A percentile compares a stretch with the other conserved stretches of the same genome.
Evolutionary conservation across 64 coral and sea anemone species (phyloP).

Genomic region (Stichodactyla mertensii): DNA sequence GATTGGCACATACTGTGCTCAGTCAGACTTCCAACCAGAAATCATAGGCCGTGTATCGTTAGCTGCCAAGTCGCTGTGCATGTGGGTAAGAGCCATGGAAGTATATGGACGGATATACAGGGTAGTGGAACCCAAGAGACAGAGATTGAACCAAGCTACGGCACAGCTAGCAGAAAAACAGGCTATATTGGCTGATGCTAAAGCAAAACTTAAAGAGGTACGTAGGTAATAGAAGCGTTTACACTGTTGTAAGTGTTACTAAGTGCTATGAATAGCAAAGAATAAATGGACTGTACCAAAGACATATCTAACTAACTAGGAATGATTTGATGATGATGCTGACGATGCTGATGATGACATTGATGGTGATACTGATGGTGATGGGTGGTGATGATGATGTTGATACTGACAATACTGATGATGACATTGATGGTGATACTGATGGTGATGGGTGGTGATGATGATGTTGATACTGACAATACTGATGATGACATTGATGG

Average conservation of each 20-base stretch:
- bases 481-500: background rate
- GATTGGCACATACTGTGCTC: constrained; percentile 95
- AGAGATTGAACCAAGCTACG: constrained; percentile 87
- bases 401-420: too few relatives aligned
- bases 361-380: background rate
- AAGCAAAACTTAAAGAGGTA: constrained; percentile 97
- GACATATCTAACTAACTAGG: too few relatives aligned
- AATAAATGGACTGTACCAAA: background rate
- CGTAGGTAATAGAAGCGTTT: too few relatives aligned
- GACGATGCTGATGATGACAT: background rate
- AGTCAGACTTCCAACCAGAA: constrained; percentile 94
- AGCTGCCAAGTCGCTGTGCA: constrained; percentile 93
- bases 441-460: background rate
- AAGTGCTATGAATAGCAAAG: background rate
- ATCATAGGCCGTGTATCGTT: constrained; percentile 96
- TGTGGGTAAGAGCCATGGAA: constrained; percentile 99
- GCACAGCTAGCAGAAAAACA: constrained; percentile 92
- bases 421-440: too few relatives aligned
- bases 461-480: background rate
- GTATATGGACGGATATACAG: constrained; percentile 94
- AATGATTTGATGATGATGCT: background rate
- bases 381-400: background rate
- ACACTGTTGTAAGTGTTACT: too few relatives aligned
- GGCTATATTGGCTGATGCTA: constrained; percentile 89
- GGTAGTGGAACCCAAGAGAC: constrained; percentile 97